Percentiles rank a stretch among this genome's conserved stretches.
Conservation (phyloP, 2,888 invertebrate genomes). For the Apodemia hepburni region DNA sequence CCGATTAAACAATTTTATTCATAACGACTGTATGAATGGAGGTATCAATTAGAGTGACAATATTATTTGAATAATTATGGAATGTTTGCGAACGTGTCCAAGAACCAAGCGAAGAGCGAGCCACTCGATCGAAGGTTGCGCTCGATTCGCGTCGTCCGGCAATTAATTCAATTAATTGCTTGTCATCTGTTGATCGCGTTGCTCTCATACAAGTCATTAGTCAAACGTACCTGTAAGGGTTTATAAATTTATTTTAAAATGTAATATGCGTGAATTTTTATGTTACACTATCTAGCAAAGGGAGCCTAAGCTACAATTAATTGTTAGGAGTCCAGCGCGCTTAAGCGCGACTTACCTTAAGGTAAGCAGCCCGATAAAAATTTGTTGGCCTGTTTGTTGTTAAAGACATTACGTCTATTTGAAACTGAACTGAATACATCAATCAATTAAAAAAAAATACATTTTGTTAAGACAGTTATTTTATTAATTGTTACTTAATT, state of each 20-base stretch:
- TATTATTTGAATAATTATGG: background rate
- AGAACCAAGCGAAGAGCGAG: conserved; percentile 23
- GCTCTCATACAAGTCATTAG: conserved; percentile 58
- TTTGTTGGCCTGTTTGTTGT: no score
- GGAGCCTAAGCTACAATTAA: no score
- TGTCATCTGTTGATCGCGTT: conserved; percentile 68
- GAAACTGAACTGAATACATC: no score
- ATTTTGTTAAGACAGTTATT: no score
- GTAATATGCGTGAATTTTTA: conserved; percentile 25
- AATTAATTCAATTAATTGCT: conserved; percentile 70
- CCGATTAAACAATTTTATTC: background rate
- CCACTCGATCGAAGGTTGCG: conserved; percentile 27
- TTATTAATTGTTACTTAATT: no score
- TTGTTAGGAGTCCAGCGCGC: no score
- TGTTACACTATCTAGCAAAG: no score
- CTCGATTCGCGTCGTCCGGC: conserved; percentile 35
- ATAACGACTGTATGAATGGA: background rate
- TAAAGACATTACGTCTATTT: no score
- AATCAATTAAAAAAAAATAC: no score
- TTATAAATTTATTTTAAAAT: conserved; percentile 28
- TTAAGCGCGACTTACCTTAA: no score
- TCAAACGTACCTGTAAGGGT: conserved; percentile 51
- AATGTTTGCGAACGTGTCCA: conserved; percentile 23
- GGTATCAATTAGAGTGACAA: background rate
- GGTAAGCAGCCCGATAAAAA: no score